A percentile compares a stretch with the other conserved stretches of the same genome.
Evolutionary conservation across 2,113 vertebrate species (phyloP).

Genomic region (Neotoma lepida): DNA sequence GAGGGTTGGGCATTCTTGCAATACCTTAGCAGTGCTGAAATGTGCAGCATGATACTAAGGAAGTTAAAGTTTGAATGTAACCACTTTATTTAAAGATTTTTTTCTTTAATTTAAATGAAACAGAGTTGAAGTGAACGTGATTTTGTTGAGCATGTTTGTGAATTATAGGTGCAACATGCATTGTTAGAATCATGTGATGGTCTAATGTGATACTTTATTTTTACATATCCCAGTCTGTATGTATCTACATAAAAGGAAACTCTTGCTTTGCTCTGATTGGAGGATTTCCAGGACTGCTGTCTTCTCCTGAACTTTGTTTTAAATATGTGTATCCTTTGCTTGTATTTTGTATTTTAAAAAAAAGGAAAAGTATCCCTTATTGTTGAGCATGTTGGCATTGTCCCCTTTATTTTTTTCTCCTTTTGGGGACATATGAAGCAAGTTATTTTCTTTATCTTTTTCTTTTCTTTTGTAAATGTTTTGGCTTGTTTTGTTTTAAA

Average conservation of each 20-base stretch:
- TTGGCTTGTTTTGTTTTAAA: slow-evolving; percentile 90
- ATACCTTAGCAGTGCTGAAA: slow-evolving; percentile 80
- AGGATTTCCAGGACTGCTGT: slow-evolving; percentile 86
- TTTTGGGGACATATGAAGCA: slow-evolving; percentile 89
- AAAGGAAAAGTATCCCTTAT: slow-evolving; percentile 86
- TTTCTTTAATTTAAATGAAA: slow-evolving; percentile 78
- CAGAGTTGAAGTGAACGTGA: slow-evolving; percentile 86
- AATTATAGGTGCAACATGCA: slow-evolving; percentile 85
- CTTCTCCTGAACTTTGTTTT: slow-evolving; percentile 89
- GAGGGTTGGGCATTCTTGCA: slow-evolving; percentile 76
- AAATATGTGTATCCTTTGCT: slow-evolving; percentile 88
- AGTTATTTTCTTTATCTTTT: slow-evolving; percentile 89
- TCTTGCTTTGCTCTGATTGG: slow-evolving; percentile 86
- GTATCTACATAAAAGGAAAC: slow-evolving; percentile 86
- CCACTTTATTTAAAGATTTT: slow-evolving; percentile 86
- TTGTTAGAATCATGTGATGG: slow-evolving; percentile 87
- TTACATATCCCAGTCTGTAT: slow-evolving; percentile 87
- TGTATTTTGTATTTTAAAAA: slow-evolving; percentile 91
- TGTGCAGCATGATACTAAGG: slow-evolving; percentile 83
- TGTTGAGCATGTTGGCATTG: slow-evolving; percentile 90
- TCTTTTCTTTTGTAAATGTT: slow-evolving; percentile 91
- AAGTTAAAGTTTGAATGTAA: slow-evolving; percentile 87
- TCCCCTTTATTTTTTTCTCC: slow-evolving; percentile 82
- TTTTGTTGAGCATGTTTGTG: slow-evolving; percentile 85
- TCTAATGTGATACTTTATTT: slow-evolving; percentile 87